Evolutionary conservation across 2,888 invertebrate genomes (phyloP), one percentile per base, ranked within the genome.

Genomic region (Dioctria rufipes): DNA sequence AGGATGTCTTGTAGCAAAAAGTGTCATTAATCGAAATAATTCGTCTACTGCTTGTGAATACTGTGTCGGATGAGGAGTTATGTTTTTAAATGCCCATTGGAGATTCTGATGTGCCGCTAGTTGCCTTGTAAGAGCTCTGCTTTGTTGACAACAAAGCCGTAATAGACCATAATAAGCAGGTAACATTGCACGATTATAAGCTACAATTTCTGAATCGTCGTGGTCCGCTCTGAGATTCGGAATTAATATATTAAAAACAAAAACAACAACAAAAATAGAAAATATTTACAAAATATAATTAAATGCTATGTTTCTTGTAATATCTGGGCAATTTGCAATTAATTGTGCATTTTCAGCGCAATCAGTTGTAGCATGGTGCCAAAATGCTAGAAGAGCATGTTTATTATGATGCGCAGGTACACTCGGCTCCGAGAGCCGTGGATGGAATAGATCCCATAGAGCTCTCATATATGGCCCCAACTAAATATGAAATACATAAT

Each of bases 81-180:
- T 97, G 89, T 98, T 98, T 86, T 97, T 95, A 89, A 98, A 98
- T 42, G 98, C 98, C 98, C 98, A 98, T 87, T 96, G 96, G 63
- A 98, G 93, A 90, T 98, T 98, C 90, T 98, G 97, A 90, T 98
- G 98, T 84, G 94, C 94, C 0, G 97, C 96, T 80, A 98, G 91
- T 86, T 95, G 93, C 78, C 96, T 92, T 4, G 97, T 95, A 88
- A 98, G 96, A 40, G 93, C 90, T 66, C 94, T 92, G 4, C 97
- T 97, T 85, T 96, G 95, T 84, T 96, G 95, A 87, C 98, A 98
- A 90, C 96, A 97, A 88, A 97, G 92, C 83, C 97, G 92, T 85
- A 98, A 90, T 81, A 98, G 90, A 63, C 97, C 96, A 87, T 96
- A 96, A 89, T 96, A 96, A 8, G 97, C 96, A 2, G 98, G 98